Evolutionary conservation across 2,888 invertebrate genomes (phyloP), one percentile per base, ranked within the genome.

Genomic region (Sphaerolaimus hirsutus): DNA sequence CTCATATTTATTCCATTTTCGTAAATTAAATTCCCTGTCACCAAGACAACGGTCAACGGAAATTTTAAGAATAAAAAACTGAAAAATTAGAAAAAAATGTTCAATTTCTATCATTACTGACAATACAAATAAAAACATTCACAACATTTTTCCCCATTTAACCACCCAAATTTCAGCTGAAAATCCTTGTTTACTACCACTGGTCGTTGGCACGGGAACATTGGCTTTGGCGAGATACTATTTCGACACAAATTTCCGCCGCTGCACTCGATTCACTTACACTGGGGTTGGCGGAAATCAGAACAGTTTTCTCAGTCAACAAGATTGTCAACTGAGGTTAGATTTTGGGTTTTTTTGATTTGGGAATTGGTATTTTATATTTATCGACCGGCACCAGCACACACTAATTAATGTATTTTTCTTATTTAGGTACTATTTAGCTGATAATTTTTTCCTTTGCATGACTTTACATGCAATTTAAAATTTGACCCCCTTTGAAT

Each of bases 261-360:
- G 27, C 21, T 49, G 49, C 42, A 37, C 19, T 10, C 24, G 7
- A 17, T 41, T 41, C 25, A 24, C 26, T 21, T 41, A 41, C 24
- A 17, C 26, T 4, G 52, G 52, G 2, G 35, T 45, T 12, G 47
- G 46, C 2, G 53, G 52, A 19, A 52, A 52, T 43, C 35, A 41
- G 26, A 53, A 53, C 43, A 53, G 53, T 25, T 53, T 53, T 32
- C 37, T 48, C 2, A 42, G 50, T 2, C 29, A 41, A 25, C 41
- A 41, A 19, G 10, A 24, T 10, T 41, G 41, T 22, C 17, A n/a
- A 37, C n/a, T 37, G 7, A 5, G 37, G 37, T 37, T 12, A 4
- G 37, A 4, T 4, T 21, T 32, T 32, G 7, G 32, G 7, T 32
- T 32, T 7, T 7, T 7, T 32, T 32, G 17, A 32, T 32, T 32